phyloP scores from a whole-genome alignment of 2,888 invertebrate genomes.

The Netelia inedita region DNA sequence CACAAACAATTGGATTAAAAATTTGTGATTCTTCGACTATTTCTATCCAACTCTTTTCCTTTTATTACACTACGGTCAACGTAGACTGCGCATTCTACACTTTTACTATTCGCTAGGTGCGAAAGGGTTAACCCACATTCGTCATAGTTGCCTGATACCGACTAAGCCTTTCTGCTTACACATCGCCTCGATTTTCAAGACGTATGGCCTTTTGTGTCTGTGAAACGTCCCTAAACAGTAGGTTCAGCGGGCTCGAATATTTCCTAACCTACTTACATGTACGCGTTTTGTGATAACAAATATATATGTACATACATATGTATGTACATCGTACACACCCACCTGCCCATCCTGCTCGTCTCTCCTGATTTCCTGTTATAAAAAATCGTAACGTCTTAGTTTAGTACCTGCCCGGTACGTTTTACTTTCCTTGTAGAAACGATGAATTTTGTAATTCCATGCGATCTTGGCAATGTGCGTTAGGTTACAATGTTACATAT shows the following conservation, averaged over 20 bases:
- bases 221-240: constrained; percentile 20
- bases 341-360: neutral
- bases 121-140: neutral
- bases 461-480: neutral
- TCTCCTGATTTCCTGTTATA: constrained; percentile 64
- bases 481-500: constrained; percentile 50
- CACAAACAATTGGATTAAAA: too few species aligned
- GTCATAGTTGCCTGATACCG: constrained; percentile 64
- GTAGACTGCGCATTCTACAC: neutral
- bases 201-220: constrained; percentile 40
- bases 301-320: neutral
- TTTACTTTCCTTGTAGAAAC: constrained; percentile 65
- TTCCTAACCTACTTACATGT: neutral
- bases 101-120: constrained; percentile 52
- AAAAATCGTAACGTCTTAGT: constrained; percentile 68
- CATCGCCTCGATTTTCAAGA: constrained; percentile 59
- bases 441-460: constrained; percentile 45
- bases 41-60: neutral
- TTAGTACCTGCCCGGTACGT: constrained; percentile 63
- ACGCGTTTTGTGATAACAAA: neutral
- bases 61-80: neutral
- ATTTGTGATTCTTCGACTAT: neutral
- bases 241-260: neutral
- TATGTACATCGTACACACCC: neutral
- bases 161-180: constrained; percentile 68